A percentile compares a stretch with the other conserved stretches of the same genome.
Conservation (phyloP, 2,797 vertebrate species). For the Lemur catta region DNA sequence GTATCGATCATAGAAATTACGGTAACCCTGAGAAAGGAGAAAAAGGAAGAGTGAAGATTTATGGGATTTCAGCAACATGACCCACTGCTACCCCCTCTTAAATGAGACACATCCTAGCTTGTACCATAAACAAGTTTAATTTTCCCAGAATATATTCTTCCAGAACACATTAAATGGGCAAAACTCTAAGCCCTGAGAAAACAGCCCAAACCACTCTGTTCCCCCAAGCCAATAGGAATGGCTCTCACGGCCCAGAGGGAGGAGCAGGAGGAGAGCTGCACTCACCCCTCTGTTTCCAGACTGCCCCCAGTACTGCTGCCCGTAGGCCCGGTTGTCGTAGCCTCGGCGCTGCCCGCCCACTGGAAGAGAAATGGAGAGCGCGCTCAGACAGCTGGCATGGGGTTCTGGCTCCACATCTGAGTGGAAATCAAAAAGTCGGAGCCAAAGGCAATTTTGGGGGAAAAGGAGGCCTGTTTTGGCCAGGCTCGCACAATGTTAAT, state of each 20-base stretch:
- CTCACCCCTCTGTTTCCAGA: conserved; percentile 88
- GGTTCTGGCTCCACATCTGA: conserved; percentile 64
- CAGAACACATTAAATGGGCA: conserved; percentile 38
- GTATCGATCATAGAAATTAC: conserved; percentile 83
- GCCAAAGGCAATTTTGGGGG: conserved; percentile 61
- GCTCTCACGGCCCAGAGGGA: conserved; percentile 57
- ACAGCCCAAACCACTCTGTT: conserved; percentile 74
- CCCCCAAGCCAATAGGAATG: conserved; percentile 59
- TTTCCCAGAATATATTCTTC: conserved; percentile 41
- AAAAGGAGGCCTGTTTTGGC: conserved; percentile 38
- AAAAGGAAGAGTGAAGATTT: neutral
- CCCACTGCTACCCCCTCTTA: conserved; percentile 8
- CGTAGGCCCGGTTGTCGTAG: conserved; percentile 81
- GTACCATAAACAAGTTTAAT: neutral
- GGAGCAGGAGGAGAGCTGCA: conserved; percentile 66
- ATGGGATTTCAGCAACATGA: neutral
- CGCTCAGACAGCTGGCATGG: conserved; percentile 68
- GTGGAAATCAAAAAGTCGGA: conserved; percentile 57
- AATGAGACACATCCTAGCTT: conserved; percentile 15
- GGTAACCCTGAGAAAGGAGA: conserved; percentile 78
- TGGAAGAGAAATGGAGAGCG: conserved; percentile 77
- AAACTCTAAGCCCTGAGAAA: conserved; percentile 67
- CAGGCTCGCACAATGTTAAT: conserved; percentile 42
- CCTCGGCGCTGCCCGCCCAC: conserved; percentile 83
- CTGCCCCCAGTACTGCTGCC: conserved; percentile 85